These are phyloP conservation scores for Danio tinwini DNA, from an alignment of 2,797 vertebrate genomes.

Conservation along the genomic window DNA sequence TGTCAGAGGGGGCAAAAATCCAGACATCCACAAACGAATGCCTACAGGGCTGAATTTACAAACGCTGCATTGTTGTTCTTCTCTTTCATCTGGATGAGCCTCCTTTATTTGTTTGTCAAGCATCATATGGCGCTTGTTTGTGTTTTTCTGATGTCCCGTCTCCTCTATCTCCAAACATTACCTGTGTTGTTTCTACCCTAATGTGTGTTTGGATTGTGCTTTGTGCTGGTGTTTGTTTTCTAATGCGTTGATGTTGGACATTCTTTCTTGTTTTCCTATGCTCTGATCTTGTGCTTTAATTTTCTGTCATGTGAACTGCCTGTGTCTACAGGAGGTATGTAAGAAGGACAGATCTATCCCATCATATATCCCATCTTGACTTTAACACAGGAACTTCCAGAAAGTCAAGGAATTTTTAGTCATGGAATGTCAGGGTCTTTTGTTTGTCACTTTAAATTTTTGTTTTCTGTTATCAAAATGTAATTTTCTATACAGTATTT, in stretches of 20 bases:
- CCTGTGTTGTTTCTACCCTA: slow-evolving; percentile 63
- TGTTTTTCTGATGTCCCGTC: slow-evolving; percentile 62
- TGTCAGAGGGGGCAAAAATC: background rate
- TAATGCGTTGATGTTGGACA: slow-evolving; percentile 81
- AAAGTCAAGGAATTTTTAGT: too few species aligned
- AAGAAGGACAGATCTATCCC: slow-evolving; percentile 68
- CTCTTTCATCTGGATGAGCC: background rate
- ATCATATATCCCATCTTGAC: background rate
- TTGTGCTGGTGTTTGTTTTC: slow-evolving; percentile 75
- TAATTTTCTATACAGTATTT: too few species aligned
- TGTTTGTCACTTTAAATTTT: too few species aligned
- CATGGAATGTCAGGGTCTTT: too few species aligned
- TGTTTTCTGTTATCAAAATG: too few species aligned
- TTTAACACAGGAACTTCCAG: too few species aligned
- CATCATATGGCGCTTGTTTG: slow-evolving; percentile 25
- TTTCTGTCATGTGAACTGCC: slow-evolving; percentile 88
- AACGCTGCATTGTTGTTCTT: background rate
- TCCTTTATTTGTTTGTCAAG: background rate
- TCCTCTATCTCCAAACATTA: slow-evolving; percentile 14
- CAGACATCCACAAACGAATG: background rate
- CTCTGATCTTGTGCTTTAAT: slow-evolving; percentile 68
- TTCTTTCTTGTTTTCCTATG: slow-evolving; percentile 88
- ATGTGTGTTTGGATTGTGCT: slow-evolving; percentile 76
- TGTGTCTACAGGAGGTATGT: slow-evolving; percentile 88
- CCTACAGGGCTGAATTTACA: background rate